Percentiles rank a stretch among this genome's conserved stretches.
These are phyloP conservation scores for Diloba caeruleocephala DNA, from an alignment of 2,888 invertebrate species.

Conservation along the genomic window DNA sequence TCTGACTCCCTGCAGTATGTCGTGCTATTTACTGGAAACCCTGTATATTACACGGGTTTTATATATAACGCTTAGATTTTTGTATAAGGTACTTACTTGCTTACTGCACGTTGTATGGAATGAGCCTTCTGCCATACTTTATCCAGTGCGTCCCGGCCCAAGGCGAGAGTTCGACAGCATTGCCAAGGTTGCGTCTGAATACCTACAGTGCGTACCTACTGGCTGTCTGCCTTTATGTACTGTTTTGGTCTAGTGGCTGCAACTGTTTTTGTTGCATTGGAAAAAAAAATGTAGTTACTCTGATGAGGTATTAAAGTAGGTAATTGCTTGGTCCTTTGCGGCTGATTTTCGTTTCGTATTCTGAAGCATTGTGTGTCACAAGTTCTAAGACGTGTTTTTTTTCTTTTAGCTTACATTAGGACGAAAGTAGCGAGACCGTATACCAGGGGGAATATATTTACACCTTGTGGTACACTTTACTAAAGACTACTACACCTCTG, in stretches of 20 bases:
- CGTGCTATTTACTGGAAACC: too few species aligned
- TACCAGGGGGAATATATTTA: too few species aligned
- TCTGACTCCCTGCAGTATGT: too few species aligned
- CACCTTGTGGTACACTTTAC: too few species aligned
- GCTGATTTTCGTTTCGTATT: background rate
- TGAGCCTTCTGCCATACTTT: conserved; percentile 15
- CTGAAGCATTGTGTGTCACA: background rate
- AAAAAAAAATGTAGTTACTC: conserved; percentile 9
- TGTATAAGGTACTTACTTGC: too few species aligned
- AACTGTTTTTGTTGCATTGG: conserved; percentile 24
- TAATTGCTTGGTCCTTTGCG: conserved; percentile 8
- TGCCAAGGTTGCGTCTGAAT: conserved; percentile 50
- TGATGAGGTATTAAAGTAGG: conserved; percentile 6
- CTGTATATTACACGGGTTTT: too few species aligned
- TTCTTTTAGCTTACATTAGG: too few species aligned
- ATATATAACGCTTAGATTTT: too few species aligned
- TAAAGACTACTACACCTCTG: too few species aligned
- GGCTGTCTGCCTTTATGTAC: conserved; percentile 29
- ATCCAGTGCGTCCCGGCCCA: conserved; percentile 12
- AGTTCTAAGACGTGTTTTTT: too few species aligned
- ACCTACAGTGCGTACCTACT: conserved; percentile 46
- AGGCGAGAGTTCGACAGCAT: conserved; percentile 55
- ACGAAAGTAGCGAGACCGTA: too few species aligned
- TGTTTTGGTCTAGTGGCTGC: conserved; percentile 51
- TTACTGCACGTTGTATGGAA: background rate